These are phyloP conservation scores for Metallyticus violacea DNA, from an alignment of 2,888 invertebrate genomes.

Conservation along the genomic window DNA sequence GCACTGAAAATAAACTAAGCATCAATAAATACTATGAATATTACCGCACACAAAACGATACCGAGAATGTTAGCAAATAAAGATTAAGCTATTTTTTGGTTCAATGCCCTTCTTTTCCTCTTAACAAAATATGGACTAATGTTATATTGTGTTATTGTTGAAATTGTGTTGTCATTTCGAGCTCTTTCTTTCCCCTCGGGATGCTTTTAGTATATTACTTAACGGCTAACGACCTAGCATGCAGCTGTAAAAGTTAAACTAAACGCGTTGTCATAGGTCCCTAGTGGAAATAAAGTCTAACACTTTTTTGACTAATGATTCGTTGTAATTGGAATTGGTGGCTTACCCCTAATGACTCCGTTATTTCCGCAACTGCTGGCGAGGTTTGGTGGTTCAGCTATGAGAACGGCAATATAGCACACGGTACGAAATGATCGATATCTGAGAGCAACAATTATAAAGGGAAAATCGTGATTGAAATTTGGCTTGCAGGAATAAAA, in stretches of 20 bases:
- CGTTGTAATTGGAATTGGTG: background rate
- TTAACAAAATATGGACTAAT: background rate
- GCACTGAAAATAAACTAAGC: no score
- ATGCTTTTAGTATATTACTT: background rate
- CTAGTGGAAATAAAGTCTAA: background rate
- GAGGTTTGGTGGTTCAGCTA: background rate
- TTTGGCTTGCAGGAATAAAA: background rate
- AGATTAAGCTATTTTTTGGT: no score
- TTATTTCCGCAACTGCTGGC: background rate
- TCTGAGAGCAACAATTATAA: background rate
- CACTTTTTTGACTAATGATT: background rate
- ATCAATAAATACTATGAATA: no score
- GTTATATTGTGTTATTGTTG: no score
- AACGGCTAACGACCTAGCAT: background rate
- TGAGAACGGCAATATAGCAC: background rate
- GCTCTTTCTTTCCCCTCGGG: background rate
- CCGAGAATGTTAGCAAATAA: no score
- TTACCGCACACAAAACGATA: no score
- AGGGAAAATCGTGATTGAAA: background rate
- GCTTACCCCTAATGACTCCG: background rate
- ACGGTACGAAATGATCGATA: background rate
- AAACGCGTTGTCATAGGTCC: background rate
- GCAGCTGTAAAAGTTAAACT: background rate
- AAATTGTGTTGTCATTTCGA: background rate
- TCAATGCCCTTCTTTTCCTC: background rate